A percentile compares a stretch with the other conserved stretches of the same genome.
Evolutionary conservation across 1,140 invertebrate genomes (phyloP).

Genomic region (Bombus picipes): DNA sequence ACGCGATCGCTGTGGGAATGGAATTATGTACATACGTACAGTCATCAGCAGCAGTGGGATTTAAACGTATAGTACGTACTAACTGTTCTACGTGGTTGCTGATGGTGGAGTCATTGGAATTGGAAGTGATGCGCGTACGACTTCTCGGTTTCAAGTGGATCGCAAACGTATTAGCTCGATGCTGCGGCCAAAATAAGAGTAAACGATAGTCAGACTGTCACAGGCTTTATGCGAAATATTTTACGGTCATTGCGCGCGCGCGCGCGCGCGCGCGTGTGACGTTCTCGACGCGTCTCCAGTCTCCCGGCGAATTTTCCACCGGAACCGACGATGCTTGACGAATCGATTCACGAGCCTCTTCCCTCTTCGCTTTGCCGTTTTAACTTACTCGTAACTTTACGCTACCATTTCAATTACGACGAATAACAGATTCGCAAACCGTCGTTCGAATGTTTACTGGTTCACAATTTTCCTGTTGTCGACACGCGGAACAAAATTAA

Average conservation of each 20-base stretch:
- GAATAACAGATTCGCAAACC: not conserved
- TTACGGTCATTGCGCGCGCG: constrained; percentile 35
- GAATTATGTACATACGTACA: no score
- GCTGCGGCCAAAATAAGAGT: constrained; percentile 36
- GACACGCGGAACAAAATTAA: fast-evolving
- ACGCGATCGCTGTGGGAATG: constrained; percentile 14
- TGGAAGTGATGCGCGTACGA: not conserved
- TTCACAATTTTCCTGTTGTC: not conserved
- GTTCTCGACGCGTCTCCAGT: constrained; percentile 52
- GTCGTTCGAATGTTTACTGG: not conserved
- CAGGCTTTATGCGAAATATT: constrained; percentile 56
- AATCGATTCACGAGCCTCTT: constrained; percentile 46
- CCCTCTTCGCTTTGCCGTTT: not conserved
- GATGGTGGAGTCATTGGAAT: not conserved
- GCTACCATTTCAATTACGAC: not conserved
- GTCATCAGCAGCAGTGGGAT: not conserved
- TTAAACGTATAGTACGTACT: not conserved
- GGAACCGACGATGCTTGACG: constrained; percentile 40
- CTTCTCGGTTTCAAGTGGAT: constrained; percentile 27
- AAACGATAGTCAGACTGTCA: constrained; percentile 56
- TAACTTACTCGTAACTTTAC: not conserved
- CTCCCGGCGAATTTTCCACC: constrained; percentile 29
- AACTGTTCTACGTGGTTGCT: not conserved
- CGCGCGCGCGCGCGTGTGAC: constrained; percentile 44
- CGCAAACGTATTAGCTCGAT: constrained; percentile 44